Evolutionary conservation across 2,113 vertebrate genomes (phyloP).

Genomic region (Charadrius vociferus): DNA sequence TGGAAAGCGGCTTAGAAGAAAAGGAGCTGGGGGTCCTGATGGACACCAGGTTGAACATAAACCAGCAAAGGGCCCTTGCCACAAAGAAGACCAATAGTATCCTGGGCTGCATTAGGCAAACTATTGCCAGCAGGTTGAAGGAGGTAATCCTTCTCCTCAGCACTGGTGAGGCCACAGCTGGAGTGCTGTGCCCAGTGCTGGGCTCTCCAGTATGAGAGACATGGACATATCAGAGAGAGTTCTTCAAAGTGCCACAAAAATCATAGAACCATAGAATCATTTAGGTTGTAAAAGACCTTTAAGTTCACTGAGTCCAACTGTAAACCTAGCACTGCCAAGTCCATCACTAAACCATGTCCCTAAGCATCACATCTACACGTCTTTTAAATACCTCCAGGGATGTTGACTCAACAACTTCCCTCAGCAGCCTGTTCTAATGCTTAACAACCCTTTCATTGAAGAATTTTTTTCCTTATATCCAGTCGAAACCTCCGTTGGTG

Average conservation of each 20-base stretch:
- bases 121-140: rapidly evolving
- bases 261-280: not conserved
- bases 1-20: not conserved
- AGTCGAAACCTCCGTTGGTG: not conserved
- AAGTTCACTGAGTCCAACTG: not conserved
- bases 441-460: not conserved
- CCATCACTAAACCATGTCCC: not conserved
- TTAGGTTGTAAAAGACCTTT: not conserved
- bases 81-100: not conserved
- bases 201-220: not conserved
- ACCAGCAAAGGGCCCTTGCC: not conserved
- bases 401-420: not conserved
- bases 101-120: not conserved
- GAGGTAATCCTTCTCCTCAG: not conserved
- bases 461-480: not conserved
- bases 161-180: not conserved
- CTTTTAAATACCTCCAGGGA: not conserved
- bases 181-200: not conserved
- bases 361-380: not conserved
- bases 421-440: not conserved
- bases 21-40: not conserved
- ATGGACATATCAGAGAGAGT: not conserved
- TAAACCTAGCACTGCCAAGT: not conserved
- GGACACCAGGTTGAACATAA: not conserved
- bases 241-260: not conserved